These are phyloP conservation scores for Catharus minimus DNA, from an alignment of 2,113 vertebrate species.

Conservation along the genomic window DNA sequence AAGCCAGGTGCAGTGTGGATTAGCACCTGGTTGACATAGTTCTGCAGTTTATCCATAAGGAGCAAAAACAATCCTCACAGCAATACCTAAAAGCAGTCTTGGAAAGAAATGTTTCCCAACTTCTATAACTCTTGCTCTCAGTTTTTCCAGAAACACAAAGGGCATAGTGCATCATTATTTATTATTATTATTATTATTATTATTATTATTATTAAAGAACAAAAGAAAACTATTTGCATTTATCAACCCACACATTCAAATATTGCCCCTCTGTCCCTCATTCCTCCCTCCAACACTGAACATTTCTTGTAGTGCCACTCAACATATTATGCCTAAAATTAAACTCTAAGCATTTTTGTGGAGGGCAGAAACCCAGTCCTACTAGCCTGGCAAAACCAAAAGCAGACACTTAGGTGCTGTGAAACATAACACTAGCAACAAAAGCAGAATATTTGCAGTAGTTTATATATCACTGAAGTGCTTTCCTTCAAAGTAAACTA, in stretches of 20 bases:
- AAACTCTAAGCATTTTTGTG: neutral
- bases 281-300: neutral
- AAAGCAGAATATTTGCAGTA: neutral
- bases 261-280: neutral
- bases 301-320: neutral
- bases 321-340: neutral
- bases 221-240: slow-evolving; percentile 7
- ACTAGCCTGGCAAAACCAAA: neutral
- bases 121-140: neutral
- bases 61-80: neutral
- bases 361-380: neutral
- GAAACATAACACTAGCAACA: neutral
- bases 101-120: neutral
- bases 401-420: neutral
- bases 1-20: slow-evolving; percentile 19
- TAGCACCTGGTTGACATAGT: neutral
- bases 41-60: neutral
- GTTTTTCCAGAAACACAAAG: neutral
- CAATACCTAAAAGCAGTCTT: neutral
- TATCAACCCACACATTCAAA: neutral
- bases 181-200: neutral
- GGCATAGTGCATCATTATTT: neutral
- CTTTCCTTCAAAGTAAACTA: neutral
- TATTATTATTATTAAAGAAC: neutral
- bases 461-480: neutral